phyloP scores from a whole-genome alignment of 2,888 invertebrate species.

The Eudasyphora cyanicolor region DNA sequence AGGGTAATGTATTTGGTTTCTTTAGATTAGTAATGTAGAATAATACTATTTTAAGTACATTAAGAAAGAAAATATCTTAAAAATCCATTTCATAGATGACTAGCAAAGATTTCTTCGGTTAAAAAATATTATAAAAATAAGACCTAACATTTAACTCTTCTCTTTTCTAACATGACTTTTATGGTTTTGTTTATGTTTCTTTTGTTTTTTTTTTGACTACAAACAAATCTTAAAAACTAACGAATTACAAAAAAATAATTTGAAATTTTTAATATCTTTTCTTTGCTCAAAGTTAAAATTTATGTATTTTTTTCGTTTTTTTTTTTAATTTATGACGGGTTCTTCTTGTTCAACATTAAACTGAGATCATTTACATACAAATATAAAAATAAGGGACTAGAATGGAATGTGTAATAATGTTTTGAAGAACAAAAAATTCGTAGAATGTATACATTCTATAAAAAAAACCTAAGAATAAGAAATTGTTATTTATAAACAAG shows the following conservation, averaged over 20 bases:
- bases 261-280: constrained; percentile 55
- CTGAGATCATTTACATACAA: constrained; percentile 13
- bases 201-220: constrained; percentile 41
- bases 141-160: constrained; percentile 24
- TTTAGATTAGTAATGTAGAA: background rate
- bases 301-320: background rate
- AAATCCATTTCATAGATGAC: constrained; percentile 50
- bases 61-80: constrained; percentile 20
- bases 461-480: background rate
- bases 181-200: background rate
- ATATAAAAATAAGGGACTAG: background rate
- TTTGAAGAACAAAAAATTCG: no score
- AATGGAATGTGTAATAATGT: background rate
- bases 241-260: constrained; percentile 51
- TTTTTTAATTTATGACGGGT: background rate
- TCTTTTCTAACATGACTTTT: no score
- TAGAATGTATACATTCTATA: no score
- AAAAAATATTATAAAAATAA: background rate
- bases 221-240: constrained; percentile 54
- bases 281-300: constrained; percentile 32
- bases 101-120: constrained; percentile 42
- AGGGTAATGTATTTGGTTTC: constrained; percentile 16
- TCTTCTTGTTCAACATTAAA: background rate
- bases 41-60: constrained; percentile 1
- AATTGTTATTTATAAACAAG: no score